phyloP scores from a whole-genome alignment of 37 sponge, comb jelly and placozoan genomes.

The Chondrilla cf. caribensis region DNA sequence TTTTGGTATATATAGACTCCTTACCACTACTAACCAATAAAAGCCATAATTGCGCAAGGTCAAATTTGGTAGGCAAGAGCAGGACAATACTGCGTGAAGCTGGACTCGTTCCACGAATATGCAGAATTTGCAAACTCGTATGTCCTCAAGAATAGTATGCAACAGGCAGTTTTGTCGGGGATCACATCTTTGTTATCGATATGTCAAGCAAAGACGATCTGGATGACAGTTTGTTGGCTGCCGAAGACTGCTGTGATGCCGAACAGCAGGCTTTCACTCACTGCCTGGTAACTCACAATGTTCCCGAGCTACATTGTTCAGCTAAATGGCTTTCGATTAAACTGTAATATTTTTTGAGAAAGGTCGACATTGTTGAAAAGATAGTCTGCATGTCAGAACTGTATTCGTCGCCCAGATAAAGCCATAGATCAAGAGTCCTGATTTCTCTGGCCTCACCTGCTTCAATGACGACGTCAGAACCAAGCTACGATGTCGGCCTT shows the following conservation, averaged over 20 bases:
- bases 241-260: background rate
- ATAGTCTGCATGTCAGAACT: background rate
- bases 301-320: background rate
- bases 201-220: background rate
- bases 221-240: conserved; percentile 1
- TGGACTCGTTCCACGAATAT: no score
- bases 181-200: background rate
- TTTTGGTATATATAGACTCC: no score
- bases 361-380: background rate
- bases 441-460: background rate
- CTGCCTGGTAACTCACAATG: background rate
- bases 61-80: background rate
- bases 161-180: background rate
- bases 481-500: background rate
- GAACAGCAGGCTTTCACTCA: background rate
- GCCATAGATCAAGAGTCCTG: background rate
- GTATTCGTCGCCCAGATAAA: background rate
- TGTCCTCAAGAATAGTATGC: background rate
- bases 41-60: background rate
- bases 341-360: background rate
- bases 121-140: background rate
- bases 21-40: no score
- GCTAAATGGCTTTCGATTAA: background rate
- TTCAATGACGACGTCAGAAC: background rate
- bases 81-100: background rate